Percentiles rank a stretch among this genome's conserved stretches.
phyloP scores from a whole-genome alignment of 2,797 vertebrate species.

The Oryzias dopingdopingensis region DNA sequence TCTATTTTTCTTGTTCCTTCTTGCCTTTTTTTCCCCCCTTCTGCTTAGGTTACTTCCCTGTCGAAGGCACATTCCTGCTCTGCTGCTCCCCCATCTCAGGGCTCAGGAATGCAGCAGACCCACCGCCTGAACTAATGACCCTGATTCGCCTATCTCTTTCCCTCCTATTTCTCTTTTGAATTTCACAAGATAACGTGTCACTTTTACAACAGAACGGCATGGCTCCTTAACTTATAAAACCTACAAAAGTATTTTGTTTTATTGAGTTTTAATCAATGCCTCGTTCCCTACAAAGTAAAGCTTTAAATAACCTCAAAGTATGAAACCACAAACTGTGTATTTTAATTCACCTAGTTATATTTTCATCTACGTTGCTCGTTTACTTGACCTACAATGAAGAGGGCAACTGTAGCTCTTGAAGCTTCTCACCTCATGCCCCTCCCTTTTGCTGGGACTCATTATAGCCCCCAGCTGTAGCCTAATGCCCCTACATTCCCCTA shows the following conservation, averaged over 20 bases:
- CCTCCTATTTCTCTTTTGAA: slow-evolving; percentile 52
- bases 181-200: slow-evolving; percentile 40
- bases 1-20: slow-evolving; percentile 74
- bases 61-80: slow-evolving; percentile 75
- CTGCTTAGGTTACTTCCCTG: slow-evolving; percentile 69
- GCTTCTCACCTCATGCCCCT: slow-evolving; percentile 55
- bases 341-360: slow-evolving; percentile 10
- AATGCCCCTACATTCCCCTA: slow-evolving; percentile 80
- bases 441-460: slow-evolving; percentile 60
- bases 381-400: slow-evolving; percentile 50
- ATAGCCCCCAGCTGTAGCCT: slow-evolving; percentile 79
- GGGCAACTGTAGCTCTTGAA: slow-evolving; percentile 67
- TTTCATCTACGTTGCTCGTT: slow-evolving; percentile 28
- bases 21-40: slow-evolving; percentile 74
- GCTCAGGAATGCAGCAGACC: slow-evolving; percentile 84
- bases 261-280: slow-evolving; percentile 29
- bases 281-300: background rate
- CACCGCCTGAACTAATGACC: slow-evolving; percentile 86
- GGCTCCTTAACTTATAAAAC: slow-evolving; percentile 1
- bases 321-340: background rate
- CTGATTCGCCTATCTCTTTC: slow-evolving; percentile 77
- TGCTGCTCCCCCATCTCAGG: slow-evolving; percentile 78
- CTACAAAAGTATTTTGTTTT: slow-evolving; percentile 11
- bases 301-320: background rate
- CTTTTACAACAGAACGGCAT: slow-evolving; percentile 12